Evolutionary conservation across 2,888 invertebrate species (phyloP).

Genomic region (Eilema griseolum): DNA sequence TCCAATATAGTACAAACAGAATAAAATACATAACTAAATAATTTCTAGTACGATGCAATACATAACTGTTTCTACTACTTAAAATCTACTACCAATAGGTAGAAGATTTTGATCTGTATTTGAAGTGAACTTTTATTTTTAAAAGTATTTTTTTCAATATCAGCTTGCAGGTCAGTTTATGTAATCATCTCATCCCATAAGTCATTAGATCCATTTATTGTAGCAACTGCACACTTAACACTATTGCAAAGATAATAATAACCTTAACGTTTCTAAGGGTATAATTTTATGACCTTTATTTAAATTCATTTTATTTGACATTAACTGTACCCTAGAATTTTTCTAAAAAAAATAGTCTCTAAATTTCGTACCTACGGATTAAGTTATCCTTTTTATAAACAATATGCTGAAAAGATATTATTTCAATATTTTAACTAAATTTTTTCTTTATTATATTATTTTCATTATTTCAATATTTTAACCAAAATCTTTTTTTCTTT

Average conservation of each 20-base stretch:
- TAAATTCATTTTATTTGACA: too few species aligned
- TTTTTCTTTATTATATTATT: too few species aligned
- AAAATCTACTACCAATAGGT: too few species aligned
- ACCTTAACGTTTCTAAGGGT: neutral
- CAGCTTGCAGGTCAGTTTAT: neutral
- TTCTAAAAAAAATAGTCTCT: too few species aligned
- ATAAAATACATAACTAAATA: neutral
- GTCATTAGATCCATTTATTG: too few species aligned
- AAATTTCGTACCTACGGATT: too few species aligned
- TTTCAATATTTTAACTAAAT: too few species aligned
- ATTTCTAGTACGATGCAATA: neutral
- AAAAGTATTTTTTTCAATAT: neutral
- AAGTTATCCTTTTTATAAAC: too few species aligned
- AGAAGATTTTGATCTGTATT: neutral
- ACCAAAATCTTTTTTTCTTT: too few species aligned
- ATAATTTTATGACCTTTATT: neutral
- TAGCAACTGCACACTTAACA: neutral
- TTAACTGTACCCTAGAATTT: too few species aligned
- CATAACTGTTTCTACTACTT: neutral
- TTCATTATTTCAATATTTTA: too few species aligned
- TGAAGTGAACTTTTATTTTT: neutral
- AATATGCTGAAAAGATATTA: too few species aligned
- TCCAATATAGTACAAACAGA: neutral
- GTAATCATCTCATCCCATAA: neutral
- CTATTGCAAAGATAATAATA: neutral